Evolutionary conservation across 1,140 invertebrate genomes (phyloP).

Genomic region (Brachionus manjavacas): DNA sequence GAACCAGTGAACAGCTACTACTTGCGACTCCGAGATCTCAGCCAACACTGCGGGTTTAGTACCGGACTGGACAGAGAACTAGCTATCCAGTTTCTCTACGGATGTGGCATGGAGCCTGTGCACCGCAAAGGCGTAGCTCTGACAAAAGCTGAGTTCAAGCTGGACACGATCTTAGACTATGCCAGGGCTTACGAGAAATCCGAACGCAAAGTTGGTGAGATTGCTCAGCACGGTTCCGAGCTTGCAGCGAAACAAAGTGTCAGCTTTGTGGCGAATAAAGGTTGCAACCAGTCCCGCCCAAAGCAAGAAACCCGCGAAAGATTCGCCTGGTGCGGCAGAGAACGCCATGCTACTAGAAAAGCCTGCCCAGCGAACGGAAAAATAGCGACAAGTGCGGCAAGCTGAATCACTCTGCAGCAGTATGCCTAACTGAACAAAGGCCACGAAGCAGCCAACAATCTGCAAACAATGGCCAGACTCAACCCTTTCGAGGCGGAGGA

Average conservation of each 20-base stretch:
- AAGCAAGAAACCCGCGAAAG: background rate
- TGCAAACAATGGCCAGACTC: background rate
- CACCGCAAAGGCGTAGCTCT: background rate
- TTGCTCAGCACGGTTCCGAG: background rate
- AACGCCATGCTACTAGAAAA: background rate
- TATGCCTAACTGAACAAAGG: background rate
- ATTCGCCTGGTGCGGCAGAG: background rate
- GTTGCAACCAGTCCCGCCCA: background rate
- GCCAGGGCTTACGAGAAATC: background rate
- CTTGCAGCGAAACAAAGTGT: background rate
- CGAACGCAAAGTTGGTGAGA: background rate
- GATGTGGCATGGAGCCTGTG: background rate
- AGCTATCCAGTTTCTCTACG: background rate
- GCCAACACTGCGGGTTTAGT: background rate
- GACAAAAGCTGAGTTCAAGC: background rate
- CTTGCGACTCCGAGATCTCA: background rate
- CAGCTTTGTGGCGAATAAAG: background rate
- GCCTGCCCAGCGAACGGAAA: background rate
- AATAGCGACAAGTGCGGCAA: background rate
- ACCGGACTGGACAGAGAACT: background rate
- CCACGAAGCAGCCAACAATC: background rate
- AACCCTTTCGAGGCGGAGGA: background rate
- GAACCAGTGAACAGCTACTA: background rate
- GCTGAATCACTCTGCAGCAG: background rate
- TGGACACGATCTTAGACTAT: background rate